Evolutionary conservation across 2,113 vertebrate genomes (phyloP), one percentile per base, ranked within the genome.

Genomic region (Oenanthe oenanthe): DNA sequence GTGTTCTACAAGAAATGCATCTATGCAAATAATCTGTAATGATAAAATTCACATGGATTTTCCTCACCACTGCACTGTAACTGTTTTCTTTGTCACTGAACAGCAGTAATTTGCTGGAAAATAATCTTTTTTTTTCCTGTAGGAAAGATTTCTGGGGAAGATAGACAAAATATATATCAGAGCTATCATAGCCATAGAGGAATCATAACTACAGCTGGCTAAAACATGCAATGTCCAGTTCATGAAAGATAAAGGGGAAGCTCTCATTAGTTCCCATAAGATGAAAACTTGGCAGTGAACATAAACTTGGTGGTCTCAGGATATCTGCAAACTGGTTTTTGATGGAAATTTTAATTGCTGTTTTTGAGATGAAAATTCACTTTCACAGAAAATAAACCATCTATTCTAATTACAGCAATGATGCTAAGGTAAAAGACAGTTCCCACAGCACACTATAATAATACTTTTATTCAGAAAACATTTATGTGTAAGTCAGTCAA

Each of bases 121-220:
- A 89, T 38, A 66, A 25, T 4, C 0, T 19, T 28, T 31, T 56
- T 54, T 61, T 60, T 76, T 60, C 77, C 22, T 48, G 12, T 20
- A 53, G 28, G 11, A 17, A 61, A 42, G 10, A 21, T 54, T 77
- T 8, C 8, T 65, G 17, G 8, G 6, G 10, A 76, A 76, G 18
- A 40, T 10, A 62, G 38, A 54, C 11, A 60, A 76, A 88, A 51
- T 10, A 36, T 9, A 24, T 24, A 70, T 29, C 10, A 66, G 51
- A 70, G 36, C 5, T 3, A 9, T 28, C 1, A 0, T 9, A 65
- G 6, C 24, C 18, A 48, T 70, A 48, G 7, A 73, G 7, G 6
- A 56, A 21, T 19, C 20, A 36, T 29, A 63, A 50, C 8, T 36
- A n/a, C 20, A 67, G 7, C 12, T 71, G 17, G 4, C 32, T 71